Evolutionary conservation across 1,140 invertebrate genomes (phyloP).

Genomic region (Pseudomyrmex gracilis): DNA sequence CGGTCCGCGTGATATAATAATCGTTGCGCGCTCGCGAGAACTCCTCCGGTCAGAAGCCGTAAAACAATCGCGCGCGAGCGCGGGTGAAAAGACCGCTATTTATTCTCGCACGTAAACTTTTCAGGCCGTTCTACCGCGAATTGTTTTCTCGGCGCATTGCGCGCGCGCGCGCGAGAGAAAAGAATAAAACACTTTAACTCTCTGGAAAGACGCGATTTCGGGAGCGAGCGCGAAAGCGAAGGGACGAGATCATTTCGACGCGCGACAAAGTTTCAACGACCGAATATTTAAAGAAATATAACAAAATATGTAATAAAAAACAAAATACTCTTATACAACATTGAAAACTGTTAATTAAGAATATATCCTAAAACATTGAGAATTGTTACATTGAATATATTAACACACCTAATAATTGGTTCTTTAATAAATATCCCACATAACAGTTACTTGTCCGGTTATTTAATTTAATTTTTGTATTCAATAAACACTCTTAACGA

Average conservation of each 20-base stretch:
- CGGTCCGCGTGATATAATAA: constrained; percentile 45
- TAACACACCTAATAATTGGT: no score
- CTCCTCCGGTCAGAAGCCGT: neutral
- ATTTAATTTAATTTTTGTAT: no score
- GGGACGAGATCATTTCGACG: constrained; percentile 2
- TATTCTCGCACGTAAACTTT: constrained; percentile 49
- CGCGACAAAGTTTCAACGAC: no score
- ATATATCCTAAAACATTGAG: no score
- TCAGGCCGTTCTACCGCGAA: constrained; percentile 20
- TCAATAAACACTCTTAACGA: no score
- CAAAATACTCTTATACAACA: no score
- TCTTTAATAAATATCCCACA: no score
- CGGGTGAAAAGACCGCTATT: constrained; percentile 28
- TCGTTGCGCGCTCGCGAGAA: neutral
- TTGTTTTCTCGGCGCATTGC: constrained; percentile 36
- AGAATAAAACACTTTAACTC: neutral
- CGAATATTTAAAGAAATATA: no score
- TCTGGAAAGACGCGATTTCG: neutral
- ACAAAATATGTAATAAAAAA: no score
- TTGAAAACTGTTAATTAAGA: no score
- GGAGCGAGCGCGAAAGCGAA: neutral
- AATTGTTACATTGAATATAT: no score
- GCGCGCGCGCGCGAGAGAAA: neutral
- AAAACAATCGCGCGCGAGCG: constrained; percentile 24
- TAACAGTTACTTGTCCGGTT: no score